Evolutionary conservation across 2,113 vertebrate genomes (phyloP).

Genomic region (Talpa occidentalis): DNA sequence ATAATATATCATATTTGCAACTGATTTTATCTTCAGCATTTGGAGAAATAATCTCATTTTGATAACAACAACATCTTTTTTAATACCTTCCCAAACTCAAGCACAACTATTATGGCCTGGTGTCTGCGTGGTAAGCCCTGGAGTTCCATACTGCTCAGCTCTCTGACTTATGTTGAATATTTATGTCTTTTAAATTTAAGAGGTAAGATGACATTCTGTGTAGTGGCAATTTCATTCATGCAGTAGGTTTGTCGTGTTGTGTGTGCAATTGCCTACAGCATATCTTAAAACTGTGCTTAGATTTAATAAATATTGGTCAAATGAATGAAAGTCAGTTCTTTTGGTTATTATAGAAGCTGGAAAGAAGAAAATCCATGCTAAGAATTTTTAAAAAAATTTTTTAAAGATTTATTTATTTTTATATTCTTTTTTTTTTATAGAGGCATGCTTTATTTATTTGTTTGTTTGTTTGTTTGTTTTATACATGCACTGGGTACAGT

Average conservation of each 20-base stretch:
- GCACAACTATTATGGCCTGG: background rate
- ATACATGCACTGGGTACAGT: no score
- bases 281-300: background rate
- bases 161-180: conserved; percentile 26
- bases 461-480: no score
- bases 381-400: background rate
- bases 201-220: background rate
- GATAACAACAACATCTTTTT: conserved; percentile 20
- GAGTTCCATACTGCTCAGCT: background rate
- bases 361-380: conserved; percentile 39
- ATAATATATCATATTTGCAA: conserved; percentile 45
- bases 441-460: no score
- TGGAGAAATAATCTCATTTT: conserved; percentile 50
- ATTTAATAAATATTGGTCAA: conserved; percentile 30
- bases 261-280: background rate
- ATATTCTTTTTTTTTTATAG: no score
- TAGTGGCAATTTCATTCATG: conserved; percentile 21
- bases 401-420: no score
- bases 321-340: conserved; percentile 20
- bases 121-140: background rate
- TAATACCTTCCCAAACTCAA: conserved; percentile 14
- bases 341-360: conserved; percentile 32
- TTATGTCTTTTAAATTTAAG: conserved; percentile 37
- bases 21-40: conserved; percentile 59
- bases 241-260: conserved; percentile 22